These are phyloP conservation scores for Drosophila pseudotakahashii DNA, from an alignment of 2,888 invertebrate species.

Conservation along the genomic window DNA sequence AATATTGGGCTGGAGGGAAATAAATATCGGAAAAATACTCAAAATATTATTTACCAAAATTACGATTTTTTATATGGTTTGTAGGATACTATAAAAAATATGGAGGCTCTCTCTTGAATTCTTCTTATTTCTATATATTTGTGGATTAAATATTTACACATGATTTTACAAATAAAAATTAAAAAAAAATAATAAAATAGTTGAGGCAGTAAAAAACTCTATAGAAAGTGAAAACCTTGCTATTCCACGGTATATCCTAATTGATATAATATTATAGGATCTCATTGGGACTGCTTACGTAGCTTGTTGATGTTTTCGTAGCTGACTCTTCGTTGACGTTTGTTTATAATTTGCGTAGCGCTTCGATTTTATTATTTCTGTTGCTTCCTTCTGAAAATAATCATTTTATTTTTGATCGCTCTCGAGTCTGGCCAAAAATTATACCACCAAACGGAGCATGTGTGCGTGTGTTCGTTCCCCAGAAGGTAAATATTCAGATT, in stretches of 20 bases:
- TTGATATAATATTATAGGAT: neutral
- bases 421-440: conserved; percentile 59
- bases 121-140: too few species aligned
- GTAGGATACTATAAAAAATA: too few species aligned
- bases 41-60: too few species aligned
- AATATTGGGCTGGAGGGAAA: conserved; percentile 1
- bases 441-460: conserved; percentile 50
- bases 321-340: conserved; percentile 53
- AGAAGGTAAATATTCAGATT: conserved; percentile 26
- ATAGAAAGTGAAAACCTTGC: too few species aligned
- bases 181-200: too few species aligned
- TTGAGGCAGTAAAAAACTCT: too few species aligned
- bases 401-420: conserved; percentile 65
- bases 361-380: conserved; percentile 43
- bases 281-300: conserved; percentile 20
- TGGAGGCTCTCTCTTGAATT: too few species aligned
- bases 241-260: conserved; percentile 8
- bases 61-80: too few species aligned
- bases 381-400: conserved; percentile 54
- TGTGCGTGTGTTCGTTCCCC: conserved; percentile 30
- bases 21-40: too few species aligned
- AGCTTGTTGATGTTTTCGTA: conserved; percentile 39
- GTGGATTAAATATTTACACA: too few species aligned
- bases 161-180: too few species aligned
- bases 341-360: conserved; percentile 68